Evolutionary conservation across 2,888 invertebrate genomes (phyloP).

Genomic region (Tyria jacobaeae): DNA sequence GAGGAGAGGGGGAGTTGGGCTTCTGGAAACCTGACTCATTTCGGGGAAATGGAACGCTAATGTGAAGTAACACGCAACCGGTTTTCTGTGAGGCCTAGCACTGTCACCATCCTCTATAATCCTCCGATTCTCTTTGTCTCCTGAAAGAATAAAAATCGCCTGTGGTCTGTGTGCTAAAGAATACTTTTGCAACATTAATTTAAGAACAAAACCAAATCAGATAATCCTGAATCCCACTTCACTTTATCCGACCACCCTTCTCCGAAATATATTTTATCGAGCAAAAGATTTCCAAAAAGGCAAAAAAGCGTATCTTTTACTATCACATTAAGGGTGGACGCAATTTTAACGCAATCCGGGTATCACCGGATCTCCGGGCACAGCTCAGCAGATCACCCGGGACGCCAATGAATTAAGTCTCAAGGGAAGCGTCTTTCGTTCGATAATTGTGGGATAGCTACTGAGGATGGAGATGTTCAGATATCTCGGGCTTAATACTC

Average conservation of each 20-base stretch:
- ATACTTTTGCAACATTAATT: too few relatives aligned
- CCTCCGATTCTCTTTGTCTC: too few relatives aligned
- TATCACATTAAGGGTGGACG: conserved; percentile 45
- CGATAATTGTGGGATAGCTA: conserved; percentile 49
- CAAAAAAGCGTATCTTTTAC: conserved; percentile 28
- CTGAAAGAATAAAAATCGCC: too few relatives aligned
- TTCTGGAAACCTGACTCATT: too few relatives aligned
- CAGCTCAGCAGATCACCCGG: conserved; percentile 52
- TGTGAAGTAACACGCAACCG: too few relatives aligned
- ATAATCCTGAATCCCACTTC: conserved; percentile 4
- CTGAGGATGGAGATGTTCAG: conserved; percentile 32
- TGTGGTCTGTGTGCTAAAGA: too few relatives aligned
- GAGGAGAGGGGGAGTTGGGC: too few relatives aligned
- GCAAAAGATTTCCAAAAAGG: conserved; percentile 17
- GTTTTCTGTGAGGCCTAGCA: too few relatives aligned
- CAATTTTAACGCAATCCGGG: conserved; percentile 47
- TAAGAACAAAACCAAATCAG: conserved; percentile 7
- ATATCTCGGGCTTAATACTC: conserved; percentile 16
- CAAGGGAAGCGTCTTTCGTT: conserved; percentile 44
- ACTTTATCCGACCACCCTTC: background rate
- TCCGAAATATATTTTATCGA: conserved; percentile 12
- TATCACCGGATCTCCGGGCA: conserved; percentile 43
- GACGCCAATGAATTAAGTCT: conserved; percentile 49
- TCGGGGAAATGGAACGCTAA: too few relatives aligned
- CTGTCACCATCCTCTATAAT: too few relatives aligned